Evolutionary conservation across 2,888 invertebrate species (phyloP).

Genomic region (Dicyrtoma fusca): DNA sequence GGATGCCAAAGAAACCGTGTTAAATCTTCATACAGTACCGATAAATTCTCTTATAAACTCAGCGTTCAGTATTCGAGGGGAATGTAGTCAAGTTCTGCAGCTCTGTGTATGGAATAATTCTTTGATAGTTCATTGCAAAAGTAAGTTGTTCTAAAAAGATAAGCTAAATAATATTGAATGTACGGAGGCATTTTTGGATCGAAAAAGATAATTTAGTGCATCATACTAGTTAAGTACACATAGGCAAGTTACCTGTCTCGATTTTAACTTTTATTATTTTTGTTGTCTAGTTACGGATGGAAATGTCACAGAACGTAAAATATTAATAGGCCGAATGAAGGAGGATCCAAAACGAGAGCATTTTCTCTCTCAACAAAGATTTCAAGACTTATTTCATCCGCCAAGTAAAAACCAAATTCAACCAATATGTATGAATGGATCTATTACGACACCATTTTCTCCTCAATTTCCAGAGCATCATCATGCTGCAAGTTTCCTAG

Average conservation of each 20-base stretch:
- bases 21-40: constrained; percentile 32
- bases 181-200: too few relatives aligned
- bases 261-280: constrained; percentile 4
- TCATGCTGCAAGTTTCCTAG: constrained; percentile 18
- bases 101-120: constrained; percentile 42
- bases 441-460: constrained; percentile 34
- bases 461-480: constrained; percentile 15
- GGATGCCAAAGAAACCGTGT: constrained; percentile 35
- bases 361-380: constrained; percentile 27
- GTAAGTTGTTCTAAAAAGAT: constrained; percentile 24
- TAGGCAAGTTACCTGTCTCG: too few relatives aligned
- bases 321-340: constrained; percentile 34
- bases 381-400: constrained; percentile 31
- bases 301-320: constrained; percentile 25
- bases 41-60: constrained; percentile 36
- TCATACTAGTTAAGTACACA: too few relatives aligned
- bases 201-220: too few relatives aligned
- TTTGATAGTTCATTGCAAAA: constrained; percentile 42
- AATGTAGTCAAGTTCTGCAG: constrained; percentile 44
- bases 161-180: neutral
- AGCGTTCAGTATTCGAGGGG: constrained; percentile 8
- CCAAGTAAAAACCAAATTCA: constrained; percentile 3
- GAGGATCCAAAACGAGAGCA: constrained; percentile 39
- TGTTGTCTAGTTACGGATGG: constrained; percentile 26
- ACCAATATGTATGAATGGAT: constrained; percentile 25